Evolutionary conservation across 2,113 vertebrate genomes (phyloP).

Genomic region (Canis aureus): DNA sequence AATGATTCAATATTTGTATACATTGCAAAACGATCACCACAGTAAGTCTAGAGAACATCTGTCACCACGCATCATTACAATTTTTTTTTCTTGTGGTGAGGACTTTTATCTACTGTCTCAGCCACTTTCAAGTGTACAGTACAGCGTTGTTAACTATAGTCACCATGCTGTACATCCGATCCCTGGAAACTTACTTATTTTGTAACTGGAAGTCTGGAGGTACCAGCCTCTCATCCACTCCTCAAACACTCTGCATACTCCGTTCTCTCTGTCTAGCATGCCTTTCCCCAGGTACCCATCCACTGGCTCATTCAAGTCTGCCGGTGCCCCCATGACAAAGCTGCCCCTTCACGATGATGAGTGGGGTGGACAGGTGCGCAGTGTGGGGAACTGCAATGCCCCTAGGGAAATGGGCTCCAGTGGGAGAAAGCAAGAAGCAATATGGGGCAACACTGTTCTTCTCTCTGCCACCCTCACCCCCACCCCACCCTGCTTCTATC

Average conservation of each 20-base stretch:
- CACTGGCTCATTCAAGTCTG: background rate
- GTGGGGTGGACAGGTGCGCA: fast-evolving
- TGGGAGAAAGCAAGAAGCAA: background rate
- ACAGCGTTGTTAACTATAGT: too few species aligned
- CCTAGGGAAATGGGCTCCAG: background rate
- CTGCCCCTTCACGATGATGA: too few species aligned
- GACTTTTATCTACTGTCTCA: background rate
- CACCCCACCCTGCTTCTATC: fast-evolving
- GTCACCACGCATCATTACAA: background rate
- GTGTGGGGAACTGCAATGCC: fast-evolving
- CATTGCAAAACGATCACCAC: background rate
- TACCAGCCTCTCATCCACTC: background rate
- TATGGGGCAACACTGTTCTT: fast-evolving
- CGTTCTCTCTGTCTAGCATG: background rate
- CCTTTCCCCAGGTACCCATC: background rate
- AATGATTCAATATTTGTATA: background rate
- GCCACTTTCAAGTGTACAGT: background rate
- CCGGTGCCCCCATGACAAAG: background rate
- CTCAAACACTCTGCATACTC: background rate
- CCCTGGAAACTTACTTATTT: background rate
- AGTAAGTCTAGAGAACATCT: background rate
- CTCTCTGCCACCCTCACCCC: background rate
- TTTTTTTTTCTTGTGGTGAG: background rate
- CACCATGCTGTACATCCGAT: background rate
- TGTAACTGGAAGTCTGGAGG: background rate